These are phyloP conservation scores for Ptychodera flava DNA, from an alignment of 35 echinoderm and acorn worm species.

Conservation along the genomic window DNA sequence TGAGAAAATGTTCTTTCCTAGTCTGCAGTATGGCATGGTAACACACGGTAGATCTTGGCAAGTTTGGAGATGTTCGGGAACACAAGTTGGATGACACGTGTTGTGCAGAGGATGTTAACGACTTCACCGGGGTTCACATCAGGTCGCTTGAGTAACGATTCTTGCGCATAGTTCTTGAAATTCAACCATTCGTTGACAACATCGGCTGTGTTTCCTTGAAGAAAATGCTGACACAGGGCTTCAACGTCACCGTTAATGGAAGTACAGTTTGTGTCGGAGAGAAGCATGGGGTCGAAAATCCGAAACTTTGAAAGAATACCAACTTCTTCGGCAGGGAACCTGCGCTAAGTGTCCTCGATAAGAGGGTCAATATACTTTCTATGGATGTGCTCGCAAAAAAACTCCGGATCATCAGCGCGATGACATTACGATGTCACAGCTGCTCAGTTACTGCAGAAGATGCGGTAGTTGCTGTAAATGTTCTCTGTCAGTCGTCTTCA, in stretches of 20 bases:
- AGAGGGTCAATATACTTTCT: constrained; percentile 29
- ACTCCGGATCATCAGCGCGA: too few relatives aligned
- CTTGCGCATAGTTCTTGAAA: background rate
- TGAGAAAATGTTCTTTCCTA: constrained; percentile 44
- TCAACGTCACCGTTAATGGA: background rate
- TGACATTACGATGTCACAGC: too few relatives aligned
- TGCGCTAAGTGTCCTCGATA: constrained; percentile 14
- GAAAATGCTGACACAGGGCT: background rate
- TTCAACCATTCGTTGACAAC: background rate
- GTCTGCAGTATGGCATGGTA: constrained; percentile 34
- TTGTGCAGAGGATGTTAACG: background rate
- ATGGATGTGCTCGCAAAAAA: constrained; percentile 15
- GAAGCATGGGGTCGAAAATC: background rate
- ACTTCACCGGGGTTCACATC: background rate
- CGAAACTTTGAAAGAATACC: background rate
- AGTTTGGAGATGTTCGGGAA: constrained; percentile 27
- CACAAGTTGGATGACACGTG: background rate
- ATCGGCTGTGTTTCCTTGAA: background rate
- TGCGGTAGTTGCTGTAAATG: constrained; percentile 25
- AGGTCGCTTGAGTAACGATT: background rate
- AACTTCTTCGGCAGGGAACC: constrained; percentile 16
- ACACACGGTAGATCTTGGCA: constrained; percentile 27
- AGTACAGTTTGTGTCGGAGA: background rate
- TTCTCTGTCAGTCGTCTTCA: constrained; percentile 12
- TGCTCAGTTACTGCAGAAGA: too few relatives aligned